Conservation (phyloP, 2,113 vertebrate species). For the Prunella himalayana region DNA sequence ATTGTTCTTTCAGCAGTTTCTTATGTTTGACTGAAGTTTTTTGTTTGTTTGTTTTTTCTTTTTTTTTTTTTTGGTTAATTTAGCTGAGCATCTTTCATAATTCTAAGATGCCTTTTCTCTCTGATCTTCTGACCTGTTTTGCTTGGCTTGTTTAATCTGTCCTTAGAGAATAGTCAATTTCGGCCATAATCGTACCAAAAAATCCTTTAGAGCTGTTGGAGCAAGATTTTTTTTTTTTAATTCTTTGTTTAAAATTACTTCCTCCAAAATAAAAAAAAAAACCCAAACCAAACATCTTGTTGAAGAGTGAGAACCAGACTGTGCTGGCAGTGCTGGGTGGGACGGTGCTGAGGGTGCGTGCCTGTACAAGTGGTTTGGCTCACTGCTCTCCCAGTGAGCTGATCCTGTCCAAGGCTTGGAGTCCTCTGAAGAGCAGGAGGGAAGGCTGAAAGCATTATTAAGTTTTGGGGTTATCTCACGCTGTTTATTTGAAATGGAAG, state of each 20-base stretch:
- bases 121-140: not conserved
- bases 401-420: not conserved
- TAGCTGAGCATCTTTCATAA: not conserved
- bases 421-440: not conserved
- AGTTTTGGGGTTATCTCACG: not conserved
- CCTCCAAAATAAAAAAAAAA: not conserved
- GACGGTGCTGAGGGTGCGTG: not conserved
- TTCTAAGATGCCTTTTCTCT: not conserved
- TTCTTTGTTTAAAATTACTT: not conserved
- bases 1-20: not conserved
- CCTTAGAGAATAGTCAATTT: not conserved
- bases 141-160: not conserved
- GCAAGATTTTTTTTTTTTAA: not conserved
- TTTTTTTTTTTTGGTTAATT: not conserved
- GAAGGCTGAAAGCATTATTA: not conserved
- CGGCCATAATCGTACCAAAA: not conserved
- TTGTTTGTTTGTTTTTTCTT: not conserved
- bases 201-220: not conserved
- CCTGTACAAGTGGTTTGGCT: slow-evolving; percentile 37
- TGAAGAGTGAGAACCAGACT: slow-evolving; percentile 2
- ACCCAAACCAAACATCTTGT: not conserved
- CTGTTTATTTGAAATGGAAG: slow-evolving; percentile 24
- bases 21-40: not conserved
- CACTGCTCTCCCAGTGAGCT: not conserved
- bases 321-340: slow-evolving; percentile 1